These are phyloP conservation scores for Laothoe populi DNA, from an alignment of 2,888 invertebrate genomes.

Conservation along the genomic window DNA sequence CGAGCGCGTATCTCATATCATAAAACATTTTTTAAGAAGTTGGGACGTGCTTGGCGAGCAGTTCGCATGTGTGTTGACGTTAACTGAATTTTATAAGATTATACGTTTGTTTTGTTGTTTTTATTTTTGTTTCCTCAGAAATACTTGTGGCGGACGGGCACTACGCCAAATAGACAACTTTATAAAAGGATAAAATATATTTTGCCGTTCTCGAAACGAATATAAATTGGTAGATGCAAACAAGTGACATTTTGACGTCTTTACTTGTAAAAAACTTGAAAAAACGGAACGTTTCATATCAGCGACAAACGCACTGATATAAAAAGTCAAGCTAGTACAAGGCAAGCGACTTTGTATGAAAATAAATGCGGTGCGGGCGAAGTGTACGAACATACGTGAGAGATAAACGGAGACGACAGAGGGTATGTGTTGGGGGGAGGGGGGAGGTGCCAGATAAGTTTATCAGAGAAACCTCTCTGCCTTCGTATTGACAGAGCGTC, in stretches of 20 bases:
- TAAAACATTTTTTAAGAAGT: conserved; percentile 5
- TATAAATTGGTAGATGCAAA: conserved; percentile 56
- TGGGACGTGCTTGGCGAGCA: conserved; percentile 49
- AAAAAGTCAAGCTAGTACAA: conserved; percentile 59
- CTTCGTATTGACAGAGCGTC: conserved; percentile 82
- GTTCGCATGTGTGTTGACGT: conserved; percentile 72
- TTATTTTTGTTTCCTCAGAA: conserved; percentile 69
- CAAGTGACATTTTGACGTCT: conserved; percentile 46
- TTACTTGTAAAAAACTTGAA: conserved; percentile 29
- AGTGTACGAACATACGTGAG: conserved; percentile 71
- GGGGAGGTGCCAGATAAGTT: conserved; percentile 75
- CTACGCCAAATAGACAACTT: conserved; percentile 74
- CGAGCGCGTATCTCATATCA: neutral
- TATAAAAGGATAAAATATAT: conserved; percentile 69
- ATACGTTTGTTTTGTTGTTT: conserved; percentile 69
- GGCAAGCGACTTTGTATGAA: conserved; percentile 53
- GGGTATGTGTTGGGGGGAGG: conserved; percentile 44
- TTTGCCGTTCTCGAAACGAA: conserved; percentile 59
- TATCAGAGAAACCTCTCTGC: conserved; percentile 82
- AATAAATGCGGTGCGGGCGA: conserved; percentile 63
- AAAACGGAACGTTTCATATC: conserved; percentile 30
- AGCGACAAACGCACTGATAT: conserved; percentile 48
- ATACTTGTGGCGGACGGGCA: conserved; percentile 69
- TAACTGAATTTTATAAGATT: conserved; percentile 78
- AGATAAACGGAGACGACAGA: conserved; percentile 74